Conservation (phyloP, 1,140 invertebrate species). For the Batillaria attramentaria region DNA sequence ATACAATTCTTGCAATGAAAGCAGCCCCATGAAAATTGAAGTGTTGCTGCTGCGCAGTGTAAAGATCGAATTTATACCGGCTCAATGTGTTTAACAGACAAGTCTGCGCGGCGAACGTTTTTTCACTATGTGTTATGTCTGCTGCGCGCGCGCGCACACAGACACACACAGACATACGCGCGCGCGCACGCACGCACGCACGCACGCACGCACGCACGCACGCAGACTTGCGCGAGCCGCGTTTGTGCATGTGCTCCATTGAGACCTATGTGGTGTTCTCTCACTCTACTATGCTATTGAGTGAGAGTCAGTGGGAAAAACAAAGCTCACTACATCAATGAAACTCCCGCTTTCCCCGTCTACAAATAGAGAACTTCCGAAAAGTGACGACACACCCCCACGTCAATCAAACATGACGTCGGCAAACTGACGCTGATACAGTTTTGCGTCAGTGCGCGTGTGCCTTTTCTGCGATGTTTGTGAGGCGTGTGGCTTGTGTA, state of each 20-base stretch:
- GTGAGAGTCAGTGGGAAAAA: not conserved
- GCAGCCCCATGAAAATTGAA: too few relatives aligned
- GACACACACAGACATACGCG: not conserved
- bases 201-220: conserved; percentile 9
- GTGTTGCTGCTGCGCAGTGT: too few relatives aligned
- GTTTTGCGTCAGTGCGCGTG: too few relatives aligned
- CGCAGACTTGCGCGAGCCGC: not conserved
- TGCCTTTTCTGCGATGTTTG: too few relatives aligned
- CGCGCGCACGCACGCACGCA: not conserved
- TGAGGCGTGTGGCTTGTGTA: too few relatives aligned
- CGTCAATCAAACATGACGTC: too few relatives aligned
- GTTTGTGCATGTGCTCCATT: not conserved
- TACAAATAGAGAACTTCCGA: not conserved
- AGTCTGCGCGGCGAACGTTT: too few relatives aligned
- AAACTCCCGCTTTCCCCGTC: not conserved
- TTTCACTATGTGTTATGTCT: too few relatives aligned
- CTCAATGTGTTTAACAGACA: too few relatives aligned
- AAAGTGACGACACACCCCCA: not conserved
- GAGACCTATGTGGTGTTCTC: not conserved
- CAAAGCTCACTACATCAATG: not conserved
- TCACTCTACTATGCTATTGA: not conserved
- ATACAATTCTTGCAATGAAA: too few relatives aligned
- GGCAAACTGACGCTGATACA: too few relatives aligned
- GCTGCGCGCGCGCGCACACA: conserved; percentile 8
- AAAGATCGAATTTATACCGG: too few relatives aligned